These are phyloP conservation scores for Nothocercus julius DNA, from an alignment of 2,113 vertebrate species.

Conservation along the genomic window DNA sequence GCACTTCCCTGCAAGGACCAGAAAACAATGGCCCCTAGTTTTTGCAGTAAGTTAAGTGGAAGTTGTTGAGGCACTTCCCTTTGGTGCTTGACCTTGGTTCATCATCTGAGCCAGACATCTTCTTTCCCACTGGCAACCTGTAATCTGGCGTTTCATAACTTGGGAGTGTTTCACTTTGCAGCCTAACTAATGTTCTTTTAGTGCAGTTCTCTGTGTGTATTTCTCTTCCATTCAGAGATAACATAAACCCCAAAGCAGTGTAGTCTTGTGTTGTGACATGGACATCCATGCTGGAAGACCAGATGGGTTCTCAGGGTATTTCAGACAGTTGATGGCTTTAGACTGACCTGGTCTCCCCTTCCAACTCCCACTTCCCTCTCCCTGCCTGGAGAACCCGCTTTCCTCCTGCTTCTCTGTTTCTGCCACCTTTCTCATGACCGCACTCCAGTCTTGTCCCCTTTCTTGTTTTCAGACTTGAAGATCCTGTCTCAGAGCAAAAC, in stretches of 20 bases:
- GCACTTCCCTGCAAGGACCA: accelerated
- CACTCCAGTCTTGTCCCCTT: not conserved
- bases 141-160: not conserved
- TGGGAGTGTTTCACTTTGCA: not conserved
- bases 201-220: not conserved
- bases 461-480: not conserved
- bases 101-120: not conserved
- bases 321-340: not conserved
- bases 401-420: not conserved
- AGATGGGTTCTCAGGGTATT: not conserved
- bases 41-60: not conserved
- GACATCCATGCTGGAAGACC: accelerated
- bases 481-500: not conserved
- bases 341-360: not conserved
- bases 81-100: not conserved
- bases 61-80: not conserved
- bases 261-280: not conserved
- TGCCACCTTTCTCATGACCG: accelerated
- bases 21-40: not conserved
- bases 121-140: not conserved
- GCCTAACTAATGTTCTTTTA: not conserved
- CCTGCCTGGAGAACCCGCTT: not conserved
- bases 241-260: not conserved
- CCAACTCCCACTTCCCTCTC: not conserved
- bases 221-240: not conserved